Conservation (phyloP, 2,797 vertebrate species). For the Sardinella longiceps region DNA sequence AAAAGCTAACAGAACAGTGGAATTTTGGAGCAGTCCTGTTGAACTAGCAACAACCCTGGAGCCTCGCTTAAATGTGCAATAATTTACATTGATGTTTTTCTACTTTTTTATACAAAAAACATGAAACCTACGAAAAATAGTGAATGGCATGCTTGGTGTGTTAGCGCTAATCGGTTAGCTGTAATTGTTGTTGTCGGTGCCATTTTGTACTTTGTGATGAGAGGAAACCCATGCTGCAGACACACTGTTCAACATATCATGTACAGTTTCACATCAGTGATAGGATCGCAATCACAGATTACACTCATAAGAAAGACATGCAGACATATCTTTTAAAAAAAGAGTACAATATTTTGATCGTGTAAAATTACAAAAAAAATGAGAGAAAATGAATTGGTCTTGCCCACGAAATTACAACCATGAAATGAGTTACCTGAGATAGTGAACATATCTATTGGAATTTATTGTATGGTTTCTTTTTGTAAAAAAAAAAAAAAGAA, state of each 20-base stretch:
- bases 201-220: constrained; percentile 79
- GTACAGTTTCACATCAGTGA: constrained; percentile 84
- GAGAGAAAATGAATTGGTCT: constrained; percentile 71
- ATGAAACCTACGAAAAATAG: constrained; percentile 1
- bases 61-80: constrained; percentile 99
- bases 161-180: constrained; percentile 93
- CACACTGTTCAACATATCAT: constrained; percentile 97
- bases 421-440: constrained; percentile 78
- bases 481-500: constrained; percentile 76
- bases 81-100: constrained; percentile 92
- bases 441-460: constrained; percentile 68
- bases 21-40: constrained; percentile 90
- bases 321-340: constrained; percentile 2
- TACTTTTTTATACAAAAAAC: constrained; percentile 52
- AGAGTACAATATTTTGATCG: neutral
- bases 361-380: constrained; percentile 47
- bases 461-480: constrained; percentile 81
- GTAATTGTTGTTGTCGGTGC: constrained; percentile 89
- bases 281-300: constrained; percentile 22
- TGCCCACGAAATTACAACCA: constrained; percentile 75
- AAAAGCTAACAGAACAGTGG: constrained; percentile 50
- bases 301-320: constrained; percentile 65
- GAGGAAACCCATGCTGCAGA: constrained; percentile 87
- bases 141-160: constrained; percentile 97
- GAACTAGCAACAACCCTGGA: constrained; percentile 96